Base-by-base conservation (phyloP, 2,113 vertebrate genomes). In the Sinosuthora webbiana region DNA sequence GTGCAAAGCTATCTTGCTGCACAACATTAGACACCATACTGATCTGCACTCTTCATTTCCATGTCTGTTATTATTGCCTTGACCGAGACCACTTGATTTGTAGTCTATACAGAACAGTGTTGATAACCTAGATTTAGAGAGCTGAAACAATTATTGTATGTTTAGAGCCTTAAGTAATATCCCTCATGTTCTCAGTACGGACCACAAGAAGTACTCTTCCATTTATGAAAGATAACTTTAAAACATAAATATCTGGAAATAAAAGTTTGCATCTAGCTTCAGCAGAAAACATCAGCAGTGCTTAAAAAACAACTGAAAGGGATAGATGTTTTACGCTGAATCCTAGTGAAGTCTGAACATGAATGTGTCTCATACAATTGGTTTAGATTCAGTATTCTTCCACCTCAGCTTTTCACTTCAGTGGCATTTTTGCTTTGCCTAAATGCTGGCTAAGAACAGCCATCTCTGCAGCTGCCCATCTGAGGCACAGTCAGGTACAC, bases 221-320 rank as follows among this genome's bases (percentile, higher is more conserved):
- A 57, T 67, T 79, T 35, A 56, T 4, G 17, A 68, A 71, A 42
- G 9, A 6, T 35, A 64, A 45, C 10, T 53, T 75, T 3, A 37
- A 23, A 69, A 30, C 22, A 56, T 50, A 85, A 25, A 27, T 10
- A 62, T 1, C 21, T 35, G 13, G 6, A 86, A 79, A 56, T 49
- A 28, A 59, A 53, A 64, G 16, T 65, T 41, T 56, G 25, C 10
- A 42, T 49, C 47, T 74, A 3, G 11, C 57, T 87, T 82, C 30
- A 82, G 14, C 7, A 79, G 10, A 9, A 84, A 74, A 57, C 16
- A 55, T 3, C 17, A 47, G 19, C 13, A 42, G 13, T 27, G 15
- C 8, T 35, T 15, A 11, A 44, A 83, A 62, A 28, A 39, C 7
- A 25, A 1, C 2, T 49, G 5, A 12, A 1, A 55, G 7, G 3